Base-by-base conservation (phyloP, 1,140 invertebrate genomes). In the Odontomachus brunneus region DNA sequence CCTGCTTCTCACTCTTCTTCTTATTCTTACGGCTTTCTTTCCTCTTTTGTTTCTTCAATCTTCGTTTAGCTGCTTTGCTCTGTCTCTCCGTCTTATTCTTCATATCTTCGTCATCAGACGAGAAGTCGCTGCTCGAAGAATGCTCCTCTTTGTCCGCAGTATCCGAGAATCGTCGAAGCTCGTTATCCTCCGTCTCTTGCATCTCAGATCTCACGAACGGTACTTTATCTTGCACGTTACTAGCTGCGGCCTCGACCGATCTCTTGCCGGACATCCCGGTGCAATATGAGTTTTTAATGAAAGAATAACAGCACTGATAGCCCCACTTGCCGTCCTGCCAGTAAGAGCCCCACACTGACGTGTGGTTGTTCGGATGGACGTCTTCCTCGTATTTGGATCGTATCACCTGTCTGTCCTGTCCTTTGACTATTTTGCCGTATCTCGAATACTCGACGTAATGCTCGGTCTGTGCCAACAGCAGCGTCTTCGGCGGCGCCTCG, bases 361-460 rank as follows among this genome's bases (percentile, higher is more conserved):
- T 98, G 92, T 99, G 99, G 92, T 99, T 99, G 91, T 98, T 98
- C 0, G 97, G 96, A 84, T 96, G 96, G 15, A 98, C 95, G 94
- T 99, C 99, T 95, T 99, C 99, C 93, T 99, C 98, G 93, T 99
- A 99, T 91, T 97, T 97, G 15, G 97, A 99, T 92, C 97, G 95
- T 9, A 99, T 96, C 0, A 97, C 94, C 82, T 97, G 96, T 91
- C 98, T 98, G 91, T 99, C 98, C 75, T 97, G 96, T 0, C 99
- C 98, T 90, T 96, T 96, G 2, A 96, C 95, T 1, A 97, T 93
- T 93, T 98, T 97, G 55, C 99, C 99, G 90, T 97, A 97, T 81
- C 99, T 94, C 12, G 98, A 99, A 95, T 99, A 99, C 93, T 99
- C 98, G 1, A 98, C 96, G 93, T 99, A 99, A 90, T 98, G 96